Base-by-base conservation (phyloP, 2,888 invertebrate genomes). In the Papilio gigon region DNA sequence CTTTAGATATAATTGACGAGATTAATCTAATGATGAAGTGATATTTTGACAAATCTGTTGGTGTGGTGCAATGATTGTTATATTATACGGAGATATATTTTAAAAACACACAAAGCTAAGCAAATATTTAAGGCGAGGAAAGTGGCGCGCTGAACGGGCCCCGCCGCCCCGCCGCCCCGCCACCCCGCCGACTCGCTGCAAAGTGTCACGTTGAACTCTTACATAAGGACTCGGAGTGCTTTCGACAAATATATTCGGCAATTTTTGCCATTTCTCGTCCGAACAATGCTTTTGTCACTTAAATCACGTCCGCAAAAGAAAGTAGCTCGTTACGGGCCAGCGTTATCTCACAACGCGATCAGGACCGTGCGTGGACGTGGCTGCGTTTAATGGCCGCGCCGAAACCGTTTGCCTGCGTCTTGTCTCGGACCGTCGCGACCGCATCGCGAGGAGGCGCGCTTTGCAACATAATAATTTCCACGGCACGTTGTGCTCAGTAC, bases 191-290 rank as follows among this genome's bases (percentile, higher is more conserved):
- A 79, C 80, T 82, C 77, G 78, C 75, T 79, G 73, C 80, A 72
- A 92, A 91, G 91, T 92, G 86, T 91, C 90, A 92, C 91, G 84
- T 85, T 90, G 91, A 92, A 91, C 91, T 91, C 86, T 92, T 92
- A 90, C 90, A 88, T 92, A 92, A 92, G 88, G 86, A 87, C 83
- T 84, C 80, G 78, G 72, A 80, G 84, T 89, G 90, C 91, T 92
- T 92, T 92, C 91, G 84, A 92, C 91, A 53, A 91, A 89, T 88
- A 85, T 88, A 83, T 86, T 86, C 84, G 84, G 79, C 79, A 76
- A 84, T 85, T 87, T 87, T 83, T 78, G 75, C 79, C 82, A 85
- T 86, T 86, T 86, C 78, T 82, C 79, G 76, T 77, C 77, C 77
- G 74, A 82, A 86, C 86, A 86, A 87, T 85, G 78, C 77, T 75